Base-by-base conservation (phyloP, 1,140 invertebrate genomes). In the Tetramorium simillimum region DNA sequence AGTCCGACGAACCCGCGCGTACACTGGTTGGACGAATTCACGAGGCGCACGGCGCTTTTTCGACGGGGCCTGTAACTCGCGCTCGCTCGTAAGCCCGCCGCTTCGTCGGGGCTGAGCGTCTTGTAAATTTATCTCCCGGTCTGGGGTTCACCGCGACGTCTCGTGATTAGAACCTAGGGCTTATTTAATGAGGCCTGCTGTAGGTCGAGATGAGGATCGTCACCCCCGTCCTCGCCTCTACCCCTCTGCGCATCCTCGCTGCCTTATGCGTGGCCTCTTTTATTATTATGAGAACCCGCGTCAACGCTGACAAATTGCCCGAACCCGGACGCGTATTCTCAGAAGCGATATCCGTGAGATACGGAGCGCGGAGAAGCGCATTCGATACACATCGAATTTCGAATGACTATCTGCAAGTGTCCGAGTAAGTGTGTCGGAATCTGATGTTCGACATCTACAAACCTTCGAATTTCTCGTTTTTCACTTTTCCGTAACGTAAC, bases 271-370 rank as follows among this genome's bases (percentile, higher is more conserved):
- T 67, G 60, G 67, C 46, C 73, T 84, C 80, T 90, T 89, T 87
- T 62, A 86, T 89, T 86, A 86, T 89, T 88, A 60, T 80, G 56
- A 51, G 84, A 86, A 89, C 78, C 88, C 88, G 63, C 85, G 88
- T 89, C 88, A 89, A 89, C 88, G 28, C 76, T 89, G 88, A 89
- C 88, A 89, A 89, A 89, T 89, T 89, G 62, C 67, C 14, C 37
- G 77, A 49, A 80, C 82, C 56, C 33, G 86, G 43, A 82, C 86
- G 62, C 62, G 77, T 37, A 72, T 89, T 86, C 88, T 86, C 18
- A 60, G 84, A 89, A 89, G 70, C 88, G 88, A 82, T 89, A 89
- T 89, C 67, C 82, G 77, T 89, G 77, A 86, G 67, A 75, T 82
- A 72, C 56, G 40, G 63, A 24, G 43, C 63, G 56, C 82, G 60